A percentile compares a stretch with the other conserved stretches of the same genome.
Evolutionary conservation across 2,113 vertebrate genomes (phyloP).

Genomic region (Tenrec ecaudatus): DNA sequence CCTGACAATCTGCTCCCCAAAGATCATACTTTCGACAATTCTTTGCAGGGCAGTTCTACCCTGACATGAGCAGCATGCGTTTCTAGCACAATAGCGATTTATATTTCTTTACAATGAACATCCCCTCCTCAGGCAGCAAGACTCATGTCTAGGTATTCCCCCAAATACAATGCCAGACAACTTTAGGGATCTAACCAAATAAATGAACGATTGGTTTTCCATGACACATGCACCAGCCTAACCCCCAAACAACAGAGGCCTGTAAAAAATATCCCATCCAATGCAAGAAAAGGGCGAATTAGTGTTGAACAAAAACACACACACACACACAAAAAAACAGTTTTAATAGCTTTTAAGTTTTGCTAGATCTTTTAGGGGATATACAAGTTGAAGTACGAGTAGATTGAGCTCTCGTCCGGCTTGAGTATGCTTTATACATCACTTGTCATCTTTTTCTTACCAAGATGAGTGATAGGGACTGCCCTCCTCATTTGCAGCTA

Average conservation of each 20-base stretch:
- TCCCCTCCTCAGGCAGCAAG: no score
- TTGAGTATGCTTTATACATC: background rate
- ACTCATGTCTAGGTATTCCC: no score
- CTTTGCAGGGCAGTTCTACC: no score
- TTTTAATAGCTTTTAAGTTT: background rate
- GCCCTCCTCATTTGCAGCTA: conserved; percentile 4
- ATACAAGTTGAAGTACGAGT: background rate
- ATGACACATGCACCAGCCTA: background rate
- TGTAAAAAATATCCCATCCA: background rate
- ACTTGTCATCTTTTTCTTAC: background rate
- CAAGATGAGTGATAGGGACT: background rate
- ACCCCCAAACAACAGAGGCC: background rate
- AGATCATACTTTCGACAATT: no score
- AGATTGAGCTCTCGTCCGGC: background rate
- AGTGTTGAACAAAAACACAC: no score
- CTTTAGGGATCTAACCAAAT: no score
- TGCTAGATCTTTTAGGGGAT: background rate
- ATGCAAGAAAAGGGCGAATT: no score
- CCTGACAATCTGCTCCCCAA: no score
- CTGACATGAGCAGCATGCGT: no score
- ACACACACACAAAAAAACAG: background rate
- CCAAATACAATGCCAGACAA: no score
- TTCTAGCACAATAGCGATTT: no score
- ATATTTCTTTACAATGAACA: no score
- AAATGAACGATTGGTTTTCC: background rate